Evolutionary conservation across 92 coral and sea anemone species (phyloP).

Genomic region (Actinernus sp.): DNA sequence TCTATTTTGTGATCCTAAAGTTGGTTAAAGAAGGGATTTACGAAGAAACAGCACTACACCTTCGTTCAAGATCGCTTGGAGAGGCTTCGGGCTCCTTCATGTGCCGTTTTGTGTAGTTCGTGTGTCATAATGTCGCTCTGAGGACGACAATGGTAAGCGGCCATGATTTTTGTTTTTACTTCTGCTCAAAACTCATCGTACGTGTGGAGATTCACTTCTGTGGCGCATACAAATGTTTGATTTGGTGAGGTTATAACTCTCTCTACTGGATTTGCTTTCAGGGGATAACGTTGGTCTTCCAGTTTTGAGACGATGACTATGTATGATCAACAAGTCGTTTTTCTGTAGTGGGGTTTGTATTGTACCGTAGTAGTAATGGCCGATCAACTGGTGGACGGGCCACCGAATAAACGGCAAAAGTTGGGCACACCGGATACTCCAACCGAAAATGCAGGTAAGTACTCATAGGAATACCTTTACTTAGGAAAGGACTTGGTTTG

Average conservation of each 20-base stretch:
- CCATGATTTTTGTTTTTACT: conserved; percentile 99
- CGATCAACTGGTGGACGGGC: conserved; percentile 99
- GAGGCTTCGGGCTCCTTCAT: conserved; percentile 74
- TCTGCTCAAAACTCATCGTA: conserved; percentile 91
- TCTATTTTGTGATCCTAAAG: conserved; percentile 78
- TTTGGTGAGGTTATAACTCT: conserved; percentile 66
- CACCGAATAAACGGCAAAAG: conserved; percentile 99
- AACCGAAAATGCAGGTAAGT: conserved; percentile 99
- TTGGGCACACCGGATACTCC: conserved; percentile 98
- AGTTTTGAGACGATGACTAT: conserved; percentile 94
- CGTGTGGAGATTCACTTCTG: conserved; percentile 69
- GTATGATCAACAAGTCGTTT: conserved; percentile 99
- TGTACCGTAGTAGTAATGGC: conserved; percentile 99
- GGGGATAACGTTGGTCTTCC: conserved; percentile 82
- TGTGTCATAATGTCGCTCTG: conserved; percentile 97
- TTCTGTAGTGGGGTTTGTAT: conserved; percentile 97
- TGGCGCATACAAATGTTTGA: conserved; percentile 39
- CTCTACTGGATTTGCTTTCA: conserved; percentile 86
- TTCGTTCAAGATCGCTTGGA: conserved; percentile 75
- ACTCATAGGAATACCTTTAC: conserved; percentile 5
- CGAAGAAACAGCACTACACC: conserved; percentile 57
- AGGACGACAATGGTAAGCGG: conserved; percentile 99
- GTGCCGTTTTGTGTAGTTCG: conserved; percentile 92
- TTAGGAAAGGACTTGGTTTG: conserved; percentile 10
- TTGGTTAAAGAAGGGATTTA: conserved; percentile 51